Evolutionary conservation across 2,888 invertebrate genomes (phyloP).

Genomic region (Euclidia mi): DNA sequence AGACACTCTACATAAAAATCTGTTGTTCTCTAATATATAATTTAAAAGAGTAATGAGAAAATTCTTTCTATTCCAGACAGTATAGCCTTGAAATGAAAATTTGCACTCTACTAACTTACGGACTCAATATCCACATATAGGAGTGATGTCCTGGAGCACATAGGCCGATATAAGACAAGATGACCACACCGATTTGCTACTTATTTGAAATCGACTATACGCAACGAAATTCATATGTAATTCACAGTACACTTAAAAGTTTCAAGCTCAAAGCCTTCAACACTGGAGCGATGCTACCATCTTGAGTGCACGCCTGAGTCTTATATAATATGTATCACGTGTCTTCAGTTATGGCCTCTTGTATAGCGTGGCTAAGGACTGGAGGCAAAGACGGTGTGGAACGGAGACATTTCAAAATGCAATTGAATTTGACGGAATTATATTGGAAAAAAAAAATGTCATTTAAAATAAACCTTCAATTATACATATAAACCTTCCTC

Average conservation of each 20-base stretch:
- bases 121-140: no score
- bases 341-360: conserved; percentile 60
- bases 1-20: no score
- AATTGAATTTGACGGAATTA: background rate
- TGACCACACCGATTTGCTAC: no score
- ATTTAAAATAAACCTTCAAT: no score
- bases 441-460: background rate
- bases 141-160: no score
- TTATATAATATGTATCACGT: conserved; percentile 83
- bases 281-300: conserved; percentile 59
- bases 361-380: conserved; percentile 22
- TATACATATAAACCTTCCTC: no score
- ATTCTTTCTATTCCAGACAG: no score
- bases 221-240: conserved; percentile 58
- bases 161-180: no score
- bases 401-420: background rate
- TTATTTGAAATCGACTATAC: conserved; percentile 24
- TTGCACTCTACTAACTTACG: no score
- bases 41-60: no score
- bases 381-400: background rate
- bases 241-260: conserved; percentile 75
- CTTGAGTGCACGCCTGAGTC: conserved; percentile 77
- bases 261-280: conserved; percentile 69
- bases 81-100: no score
- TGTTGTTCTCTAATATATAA: no score